These are phyloP conservation scores for Drosophila mauritiana DNA, from an alignment of 1,140 invertebrate genomes.

Conservation along the genomic window DNA sequence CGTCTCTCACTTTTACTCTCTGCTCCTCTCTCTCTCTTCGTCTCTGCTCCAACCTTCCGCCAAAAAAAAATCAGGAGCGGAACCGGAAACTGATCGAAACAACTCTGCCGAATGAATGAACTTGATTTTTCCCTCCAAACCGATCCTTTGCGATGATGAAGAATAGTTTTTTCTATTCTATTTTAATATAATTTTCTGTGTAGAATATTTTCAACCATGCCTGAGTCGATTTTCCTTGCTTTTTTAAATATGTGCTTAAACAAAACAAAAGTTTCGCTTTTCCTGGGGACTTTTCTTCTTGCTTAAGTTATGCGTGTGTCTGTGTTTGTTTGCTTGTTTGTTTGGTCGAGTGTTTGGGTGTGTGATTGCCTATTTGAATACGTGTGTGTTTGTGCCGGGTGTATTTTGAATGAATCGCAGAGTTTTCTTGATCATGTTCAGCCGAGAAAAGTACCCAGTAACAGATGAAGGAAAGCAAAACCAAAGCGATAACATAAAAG, in stretches of 20 bases:
- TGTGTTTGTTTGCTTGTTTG: conserved; percentile 8
- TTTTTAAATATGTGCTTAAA: neutral
- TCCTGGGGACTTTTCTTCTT: conserved; percentile 15
- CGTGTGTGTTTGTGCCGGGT: conserved; percentile 15
- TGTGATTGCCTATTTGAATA: conserved; percentile 30
- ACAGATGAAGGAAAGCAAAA: conserved; percentile 29
- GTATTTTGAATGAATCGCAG: conserved; percentile 43
- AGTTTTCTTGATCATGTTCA: conserved; percentile 79
- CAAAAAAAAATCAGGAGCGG: neutral
- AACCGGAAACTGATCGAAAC: conserved; percentile 74
- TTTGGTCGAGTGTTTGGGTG: conserved; percentile 14
- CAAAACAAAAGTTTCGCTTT: conserved; percentile 3
- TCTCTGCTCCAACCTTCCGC: neutral
- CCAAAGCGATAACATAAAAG: conserved; percentile 24
- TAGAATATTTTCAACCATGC: conserved; percentile 12
- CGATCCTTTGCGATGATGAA: conserved; percentile 19
- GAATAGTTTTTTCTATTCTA: conserved; percentile 10
- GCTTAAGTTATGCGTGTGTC: conserved; percentile 20
- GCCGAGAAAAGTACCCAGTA: conserved; percentile 21
- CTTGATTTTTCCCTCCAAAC: conserved; percentile 13
- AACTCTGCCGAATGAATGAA: conserved; percentile 71
- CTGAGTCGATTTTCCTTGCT: conserved; percentile 16
- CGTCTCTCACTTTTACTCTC: neutral
- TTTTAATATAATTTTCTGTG: conserved; percentile 24
- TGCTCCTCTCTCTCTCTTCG: neutral